Evolutionary conservation across 1,140 invertebrate genomes (phyloP).

Genomic region (Trichonephila clavata): DNA sequence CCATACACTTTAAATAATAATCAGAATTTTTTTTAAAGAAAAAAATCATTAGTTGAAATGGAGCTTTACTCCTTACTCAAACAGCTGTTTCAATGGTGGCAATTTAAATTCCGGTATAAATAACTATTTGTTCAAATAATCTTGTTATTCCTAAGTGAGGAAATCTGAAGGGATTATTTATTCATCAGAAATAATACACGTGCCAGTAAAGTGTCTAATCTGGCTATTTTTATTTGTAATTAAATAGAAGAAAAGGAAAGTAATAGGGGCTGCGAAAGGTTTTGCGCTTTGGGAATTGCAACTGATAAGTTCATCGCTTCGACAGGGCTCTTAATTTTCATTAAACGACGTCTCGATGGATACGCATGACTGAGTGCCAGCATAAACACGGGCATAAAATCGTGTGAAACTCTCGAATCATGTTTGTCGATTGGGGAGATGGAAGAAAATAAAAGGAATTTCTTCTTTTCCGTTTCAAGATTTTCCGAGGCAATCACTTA

Average conservation of each 20-base stretch:
- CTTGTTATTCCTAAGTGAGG: background rate
- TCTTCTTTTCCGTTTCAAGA: constrained; percentile 45
- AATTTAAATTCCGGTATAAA: constrained; percentile 6
- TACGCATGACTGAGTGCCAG: background rate
- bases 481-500: constrained; percentile 68
- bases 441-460: constrained; percentile 32
- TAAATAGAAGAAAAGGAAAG: background rate
- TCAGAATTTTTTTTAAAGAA: background rate
- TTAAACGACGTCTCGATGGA: constrained; percentile 39
- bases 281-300: constrained; percentile 3
- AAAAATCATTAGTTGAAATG: background rate
- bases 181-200: constrained; percentile 40
- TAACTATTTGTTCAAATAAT: constrained; percentile 2
- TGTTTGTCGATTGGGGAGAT: constrained; percentile 61
- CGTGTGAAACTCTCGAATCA: constrained; percentile 67
- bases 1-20: background rate
- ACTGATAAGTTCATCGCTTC: background rate
- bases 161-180: constrained; percentile 42
- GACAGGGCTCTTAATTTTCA: constrained; percentile 36
- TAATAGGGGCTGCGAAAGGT: constrained; percentile 32
- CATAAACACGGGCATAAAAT: constrained; percentile 53
- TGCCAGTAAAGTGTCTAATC: constrained; percentile 9
- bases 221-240: constrained; percentile 30
- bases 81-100: constrained; percentile 3
- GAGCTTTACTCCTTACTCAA: background rate